Base-by-base conservation (phyloP, 2,797 vertebrate species). In the Ficedula albicollis region DNA sequence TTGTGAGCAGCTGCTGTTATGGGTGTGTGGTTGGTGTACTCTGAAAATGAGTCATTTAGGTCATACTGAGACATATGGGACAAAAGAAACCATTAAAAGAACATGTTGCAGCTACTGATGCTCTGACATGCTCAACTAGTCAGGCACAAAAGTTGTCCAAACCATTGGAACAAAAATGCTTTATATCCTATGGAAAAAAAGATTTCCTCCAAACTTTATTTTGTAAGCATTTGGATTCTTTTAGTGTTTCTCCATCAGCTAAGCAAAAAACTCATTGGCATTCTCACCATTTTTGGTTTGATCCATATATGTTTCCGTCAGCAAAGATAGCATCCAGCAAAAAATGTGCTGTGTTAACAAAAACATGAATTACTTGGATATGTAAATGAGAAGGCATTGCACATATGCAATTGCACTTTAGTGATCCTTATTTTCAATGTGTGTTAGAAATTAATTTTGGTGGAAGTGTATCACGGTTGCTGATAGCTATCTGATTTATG, bases 301-400 rank as follows among this genome's bases (percentile, higher is more conserved):
- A 88, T 62, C 77, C 46, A 30, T 69, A 15, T 89, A 18, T 73
- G 49, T 94, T 96, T 93, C 78, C 86, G 7, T 92, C 64, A 84
- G 67, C 75, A 70, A 70, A 70, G 84, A 66, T 55, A 87, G 16
- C 48, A 55, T 91, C 41, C 89, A 39, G 81, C 36, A 92, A 93
- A 94, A 90, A 90, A 92, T 79, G 48, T 75, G 68, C 84, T 60
- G 38, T 32, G 43, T 95, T 97, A 96, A 94, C 17, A 41, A 96
- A 96, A 95, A 95, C 27, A 75, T 44, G 34, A 89, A 49, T 90
- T 88, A 89, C 46, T 84, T 69, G 58, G 84, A 36, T 85, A 55
- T 89, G 66, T 63, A 81, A 81, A 93, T 82, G 48, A 75, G 36
- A 54, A 87, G 75, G 11, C 6, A 9, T 74, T 79, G 34, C 56